Conservation (phyloP, 2,888 invertebrate genomes). For the Bugula neritina region DNA sequence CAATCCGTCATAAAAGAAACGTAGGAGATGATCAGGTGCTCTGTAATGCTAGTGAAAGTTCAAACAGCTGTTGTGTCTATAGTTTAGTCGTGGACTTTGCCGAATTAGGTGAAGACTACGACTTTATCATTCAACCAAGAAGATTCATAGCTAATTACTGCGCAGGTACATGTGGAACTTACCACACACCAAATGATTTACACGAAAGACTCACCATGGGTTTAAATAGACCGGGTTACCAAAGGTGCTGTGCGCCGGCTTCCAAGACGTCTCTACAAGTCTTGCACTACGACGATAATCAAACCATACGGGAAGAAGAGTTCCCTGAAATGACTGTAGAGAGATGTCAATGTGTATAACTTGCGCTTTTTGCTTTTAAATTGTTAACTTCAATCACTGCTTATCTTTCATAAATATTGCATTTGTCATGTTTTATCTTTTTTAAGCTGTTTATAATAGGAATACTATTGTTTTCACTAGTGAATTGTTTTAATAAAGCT, state of each 20-base stretch:
- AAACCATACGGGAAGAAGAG: constrained; percentile 76
- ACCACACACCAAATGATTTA: background rate
- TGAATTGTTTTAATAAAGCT: too few species aligned
- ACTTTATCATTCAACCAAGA: constrained; percentile 94
- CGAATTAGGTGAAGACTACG: constrained; percentile 76
- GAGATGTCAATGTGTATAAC: constrained; percentile 69
- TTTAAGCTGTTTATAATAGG: too few species aligned
- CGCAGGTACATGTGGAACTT: constrained; percentile 82
- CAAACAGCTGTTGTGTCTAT: constrained; percentile 85
- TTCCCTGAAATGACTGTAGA: constrained; percentile 92
- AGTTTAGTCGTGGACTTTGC: constrained; percentile 91
- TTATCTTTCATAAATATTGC: too few species aligned
- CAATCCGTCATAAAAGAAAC: background rate
- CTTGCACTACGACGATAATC: constrained; percentile 79
- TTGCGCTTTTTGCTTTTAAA: too few species aligned
- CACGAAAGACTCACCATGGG: background rate
- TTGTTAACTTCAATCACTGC: too few species aligned
- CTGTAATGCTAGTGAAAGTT: constrained; percentile 74
- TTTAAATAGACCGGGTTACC: background rate
- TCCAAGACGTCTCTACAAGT: constrained; percentile 75
- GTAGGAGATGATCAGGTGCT: constrained; percentile 57
- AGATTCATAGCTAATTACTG: constrained; percentile 92
- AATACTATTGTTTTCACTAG: too few species aligned
- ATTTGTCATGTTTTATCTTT: too few species aligned
- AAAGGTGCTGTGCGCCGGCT: constrained; percentile 77